Evolutionary conservation across 2,888 invertebrate species (phyloP).

Genomic region (Zele albiditarsus): DNA sequence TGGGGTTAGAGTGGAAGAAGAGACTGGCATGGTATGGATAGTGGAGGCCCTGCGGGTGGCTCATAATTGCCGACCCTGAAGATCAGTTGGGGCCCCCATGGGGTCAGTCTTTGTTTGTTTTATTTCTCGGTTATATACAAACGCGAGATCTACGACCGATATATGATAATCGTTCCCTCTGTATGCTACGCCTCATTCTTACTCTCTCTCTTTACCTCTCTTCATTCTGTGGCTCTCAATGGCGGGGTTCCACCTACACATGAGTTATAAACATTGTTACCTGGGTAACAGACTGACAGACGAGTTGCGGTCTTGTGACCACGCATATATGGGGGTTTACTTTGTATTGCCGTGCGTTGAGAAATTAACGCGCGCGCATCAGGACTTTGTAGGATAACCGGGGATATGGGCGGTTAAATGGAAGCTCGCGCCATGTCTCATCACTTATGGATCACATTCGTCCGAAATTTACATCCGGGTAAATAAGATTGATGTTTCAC

Average conservation of each 20-base stretch:
- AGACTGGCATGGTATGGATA: constrained; percentile 53
- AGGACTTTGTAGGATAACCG: background rate
- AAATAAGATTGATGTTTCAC: constrained; percentile 65
- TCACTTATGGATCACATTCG: constrained; percentile 69
- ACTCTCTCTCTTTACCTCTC: constrained; percentile 33
- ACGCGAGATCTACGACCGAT: constrained; percentile 72
- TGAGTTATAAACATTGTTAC: constrained; percentile 14
- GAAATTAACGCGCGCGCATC: constrained; percentile 17
- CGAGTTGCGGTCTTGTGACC: constrained; percentile 15
- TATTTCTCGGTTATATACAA: constrained; percentile 73
- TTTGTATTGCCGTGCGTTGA: constrained; percentile 9
- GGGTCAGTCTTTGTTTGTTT: constrained; percentile 72
- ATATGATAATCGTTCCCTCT: constrained; percentile 69
- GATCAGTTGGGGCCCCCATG: constrained; percentile 70
- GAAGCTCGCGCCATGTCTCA: constrained; percentile 71
- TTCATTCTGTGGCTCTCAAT: constrained; percentile 17
- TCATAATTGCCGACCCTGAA: constrained; percentile 73
- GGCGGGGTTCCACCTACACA: constrained; percentile 22
- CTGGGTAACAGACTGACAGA: constrained; percentile 25
- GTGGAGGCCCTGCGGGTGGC: constrained; percentile 69
- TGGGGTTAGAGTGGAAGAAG: constrained; percentile 50
- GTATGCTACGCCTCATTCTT: constrained; percentile 42
- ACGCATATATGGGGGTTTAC: constrained; percentile 8
- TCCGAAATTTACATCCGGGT: constrained; percentile 59
- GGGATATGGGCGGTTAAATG: constrained; percentile 45